Percentiles rank a stretch among this genome's conserved stretches.
Evolutionary conservation across 2,113 vertebrate species (phyloP).

Genomic region (Larimichthys crocea): DNA sequence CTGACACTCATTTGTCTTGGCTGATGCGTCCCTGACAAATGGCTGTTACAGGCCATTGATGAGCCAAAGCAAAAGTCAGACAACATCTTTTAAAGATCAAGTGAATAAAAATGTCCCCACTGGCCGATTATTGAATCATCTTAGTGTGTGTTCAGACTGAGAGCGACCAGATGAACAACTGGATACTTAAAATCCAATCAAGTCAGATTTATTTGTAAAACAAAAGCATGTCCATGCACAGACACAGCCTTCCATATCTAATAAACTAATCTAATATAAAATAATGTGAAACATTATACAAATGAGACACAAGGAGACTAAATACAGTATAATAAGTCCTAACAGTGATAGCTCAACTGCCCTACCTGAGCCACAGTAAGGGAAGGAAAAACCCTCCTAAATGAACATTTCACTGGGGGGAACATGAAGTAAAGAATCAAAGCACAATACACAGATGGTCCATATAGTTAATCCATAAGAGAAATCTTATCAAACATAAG

Average conservation of each 20-base stretch:
- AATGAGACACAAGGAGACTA: not conserved
- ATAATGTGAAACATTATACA: not conserved
- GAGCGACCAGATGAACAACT: constrained; percentile 10
- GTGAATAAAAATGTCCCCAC: constrained; percentile 14
- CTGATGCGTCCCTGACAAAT: constrained; percentile 29
- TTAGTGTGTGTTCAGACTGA: constrained; percentile 23
- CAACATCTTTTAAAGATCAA: constrained; percentile 39
- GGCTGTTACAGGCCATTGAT: constrained; percentile 14
- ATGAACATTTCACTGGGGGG: not conserved
- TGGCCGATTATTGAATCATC: constrained; percentile 39
- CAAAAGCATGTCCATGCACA: constrained; percentile 9
- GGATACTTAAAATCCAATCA: constrained; percentile 45
- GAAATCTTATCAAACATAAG: constrained; percentile 32
- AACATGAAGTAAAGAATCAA: not conserved
- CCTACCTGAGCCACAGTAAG: not conserved
- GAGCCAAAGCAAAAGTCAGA: constrained; percentile 38
- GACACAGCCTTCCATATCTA: not conserved
- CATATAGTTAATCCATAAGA: constrained; percentile 41
- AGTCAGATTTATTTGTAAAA: constrained; percentile 45
- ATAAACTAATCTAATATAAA: not conserved
- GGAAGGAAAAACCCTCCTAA: not conserved
- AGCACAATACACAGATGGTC: constrained; percentile 19
- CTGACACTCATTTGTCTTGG: constrained; percentile 50
- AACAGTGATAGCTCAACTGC: not conserved
- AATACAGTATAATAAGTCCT: not conserved